Evolutionary conservation across 2,888 invertebrate genomes (phyloP), one percentile per base, ranked within the genome.

Genomic region (Tubulanus polymorphus): DNA sequence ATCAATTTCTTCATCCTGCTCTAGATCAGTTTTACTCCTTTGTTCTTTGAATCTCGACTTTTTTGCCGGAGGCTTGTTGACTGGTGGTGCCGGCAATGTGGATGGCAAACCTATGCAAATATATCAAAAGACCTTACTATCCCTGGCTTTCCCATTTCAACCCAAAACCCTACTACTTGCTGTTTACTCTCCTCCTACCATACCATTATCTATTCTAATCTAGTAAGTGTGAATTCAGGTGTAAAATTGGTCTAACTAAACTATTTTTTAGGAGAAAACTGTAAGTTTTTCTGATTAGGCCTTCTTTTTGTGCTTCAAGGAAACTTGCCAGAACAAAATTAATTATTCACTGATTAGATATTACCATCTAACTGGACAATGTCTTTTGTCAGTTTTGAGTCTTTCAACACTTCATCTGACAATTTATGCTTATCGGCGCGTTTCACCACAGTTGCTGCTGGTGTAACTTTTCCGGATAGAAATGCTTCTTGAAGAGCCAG

Each of bases 401-500:
- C n/a, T n/a, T n/a, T n/a, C n/a, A n/a, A n/a, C n/a, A n/a, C n/a
- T n/a, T 35, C 51, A 32, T 54, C 57, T 26, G 63, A 56, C 56
- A 63, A 64, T 5, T 69, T 57, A 54, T 69, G 68, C 41, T 68
- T 66, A 49, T 61, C 63, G 18, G 63, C 41, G 54, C 60, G 64
- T 41, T 56, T 62, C 0, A 74, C 60, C 8, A 67, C 54, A 37
- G 52, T 64, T 0, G 63, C 70, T 8, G 72, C 59, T 5, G 70
- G 66, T 27, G 57, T 25, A 5, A 57, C 28, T 26, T 67, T 62
- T 28, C 51, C 30, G 1, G 62, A 59, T 8, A 75, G 56, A 61
- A 75, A 76, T 52, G 73, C 69, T 35, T 67, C 53, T 57, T 76
- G 76, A 50, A 72, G 68, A 45, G 64, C 64, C 10, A 75, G 60